Evolutionary conservation across 2,888 invertebrate genomes (phyloP).

Genomic region (Stramonita haemastoma): DNA sequence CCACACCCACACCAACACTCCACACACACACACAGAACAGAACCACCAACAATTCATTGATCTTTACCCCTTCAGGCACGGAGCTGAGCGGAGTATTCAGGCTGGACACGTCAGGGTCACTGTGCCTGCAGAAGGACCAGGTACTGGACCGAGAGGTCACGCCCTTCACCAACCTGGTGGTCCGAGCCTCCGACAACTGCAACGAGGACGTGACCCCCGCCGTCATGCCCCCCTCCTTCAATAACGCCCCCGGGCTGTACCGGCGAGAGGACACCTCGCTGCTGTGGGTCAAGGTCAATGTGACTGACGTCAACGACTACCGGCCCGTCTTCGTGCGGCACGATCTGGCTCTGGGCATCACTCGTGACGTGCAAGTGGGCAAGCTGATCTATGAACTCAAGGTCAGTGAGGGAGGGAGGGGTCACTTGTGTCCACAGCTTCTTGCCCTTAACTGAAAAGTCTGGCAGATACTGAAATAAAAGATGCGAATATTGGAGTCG

Average conservation of each 20-base stretch:
- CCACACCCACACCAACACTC: not conserved
- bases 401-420: conserved; percentile 55
- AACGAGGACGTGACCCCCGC: conserved; percentile 40
- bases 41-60: no score
- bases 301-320: conserved; percentile 94
- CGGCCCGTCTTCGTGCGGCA: conserved; percentile 87
- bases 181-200: conserved; percentile 67
- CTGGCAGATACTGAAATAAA: no score
- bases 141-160: conserved; percentile 68
- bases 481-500: no score
- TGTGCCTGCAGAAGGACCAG: conserved; percentile 59
- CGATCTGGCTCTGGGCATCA: conserved; percentile 95
- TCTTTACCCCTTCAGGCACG: conserved; percentile 53
- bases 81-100: conserved; percentile 61
- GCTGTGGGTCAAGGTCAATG: conserved; percentile 75
- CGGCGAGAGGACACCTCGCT: conserved; percentile 47
- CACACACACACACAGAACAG: not conserved
- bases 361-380: conserved; percentile 94
- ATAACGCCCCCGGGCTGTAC: conserved; percentile 43
- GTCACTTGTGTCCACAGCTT: no score
- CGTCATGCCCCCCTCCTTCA: not conserved
- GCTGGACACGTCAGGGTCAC: conserved; percentile 63
- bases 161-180: conserved; percentile 59
- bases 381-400: conserved; percentile 78
- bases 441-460: no score